phyloP scores from a whole-genome alignment of 2,888 invertebrate species.

The Conomelus anceps region DNA sequence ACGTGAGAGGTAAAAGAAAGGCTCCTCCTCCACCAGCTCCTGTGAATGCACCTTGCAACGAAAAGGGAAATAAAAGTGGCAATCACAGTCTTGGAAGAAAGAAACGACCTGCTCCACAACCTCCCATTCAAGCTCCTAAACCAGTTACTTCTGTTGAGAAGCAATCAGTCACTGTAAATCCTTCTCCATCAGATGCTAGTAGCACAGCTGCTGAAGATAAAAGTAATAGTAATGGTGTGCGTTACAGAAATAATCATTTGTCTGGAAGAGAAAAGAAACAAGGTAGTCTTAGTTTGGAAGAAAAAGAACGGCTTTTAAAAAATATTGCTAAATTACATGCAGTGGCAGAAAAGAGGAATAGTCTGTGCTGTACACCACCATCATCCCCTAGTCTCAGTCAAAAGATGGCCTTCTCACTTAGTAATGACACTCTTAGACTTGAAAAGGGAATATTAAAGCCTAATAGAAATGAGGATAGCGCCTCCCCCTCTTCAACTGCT shows the following conservation, averaged over 20 bases:
- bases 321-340: slow-evolving; percentile 34
- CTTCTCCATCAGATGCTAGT: background rate
- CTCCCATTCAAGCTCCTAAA: slow-evolving; percentile 40
- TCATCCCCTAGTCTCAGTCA: slow-evolving; percentile 19
- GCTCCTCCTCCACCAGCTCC: slow-evolving; percentile 62
- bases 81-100: slow-evolving; percentile 37
- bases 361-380: slow-evolving; percentile 22
- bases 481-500: background rate
- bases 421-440: slow-evolving; percentile 43
- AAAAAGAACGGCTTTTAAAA: slow-evolving; percentile 33
- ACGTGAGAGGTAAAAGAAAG: slow-evolving; percentile 68
- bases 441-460: slow-evolving; percentile 46
- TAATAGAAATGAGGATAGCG: slow-evolving; percentile 39
- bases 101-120: slow-evolving; percentile 52
- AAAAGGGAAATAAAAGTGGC: slow-evolving; percentile 23
- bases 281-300: slow-evolving; percentile 30
- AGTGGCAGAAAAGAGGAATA: slow-evolving; percentile 29
- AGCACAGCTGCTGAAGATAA: background rate
- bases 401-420: slow-evolving; percentile 28
- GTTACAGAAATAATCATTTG: background rate
- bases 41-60: slow-evolving; percentile 23
- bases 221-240: background rate
- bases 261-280: slow-evolving; percentile 7
- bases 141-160: slow-evolving; percentile 28
- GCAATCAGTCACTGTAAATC: background rate